These are phyloP conservation scores for Bursaphelenchus mucronatus DNA, from an alignment of 1,140 invertebrate genomes.

Conservation along the genomic window DNA sequence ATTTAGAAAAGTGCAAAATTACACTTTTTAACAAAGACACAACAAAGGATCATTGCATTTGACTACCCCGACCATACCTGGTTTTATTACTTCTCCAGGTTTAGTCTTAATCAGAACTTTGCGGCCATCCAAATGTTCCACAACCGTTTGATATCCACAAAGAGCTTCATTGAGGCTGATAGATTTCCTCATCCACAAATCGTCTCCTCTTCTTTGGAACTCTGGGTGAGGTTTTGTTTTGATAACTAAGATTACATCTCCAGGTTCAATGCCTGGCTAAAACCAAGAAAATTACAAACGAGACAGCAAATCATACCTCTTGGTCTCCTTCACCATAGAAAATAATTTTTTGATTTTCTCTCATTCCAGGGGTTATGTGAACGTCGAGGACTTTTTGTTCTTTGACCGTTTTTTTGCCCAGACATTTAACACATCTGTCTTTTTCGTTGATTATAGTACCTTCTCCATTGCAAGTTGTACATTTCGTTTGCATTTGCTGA, in stretches of 20 bases:
- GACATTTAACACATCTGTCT: constrained; percentile 74
- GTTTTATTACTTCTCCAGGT: constrained; percentile 73
- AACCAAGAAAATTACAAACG: constrained; percentile 30
- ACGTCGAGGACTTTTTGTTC: constrained; percentile 68
- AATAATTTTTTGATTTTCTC: constrained; percentile 63
- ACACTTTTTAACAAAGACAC: no score
- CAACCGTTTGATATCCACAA: constrained; percentile 65
- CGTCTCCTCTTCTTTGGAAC: constrained; percentile 63
- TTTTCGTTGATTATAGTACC: constrained; percentile 70
- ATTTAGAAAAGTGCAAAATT: no score
- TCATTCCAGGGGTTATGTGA: constrained; percentile 66
- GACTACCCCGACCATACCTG: constrained; percentile 61
- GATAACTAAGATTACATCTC: constrained; percentile 65
- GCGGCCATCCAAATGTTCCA: constrained; percentile 78
- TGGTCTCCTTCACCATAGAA: constrained; percentile 66
- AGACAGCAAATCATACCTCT: constrained; percentile 63
- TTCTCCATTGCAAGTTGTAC: constrained; percentile 61
- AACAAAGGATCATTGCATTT: no score
- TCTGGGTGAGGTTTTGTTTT: constrained; percentile 63
- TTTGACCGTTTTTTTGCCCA: constrained; percentile 65
- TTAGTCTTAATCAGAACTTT: constrained; percentile 71
- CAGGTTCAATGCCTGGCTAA: constrained; percentile 63
- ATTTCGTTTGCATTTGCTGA: constrained; percentile 63
- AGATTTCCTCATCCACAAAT: constrained; percentile 63
- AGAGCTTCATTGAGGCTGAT: constrained; percentile 65